Base-by-base conservation (phyloP, 1,140 invertebrate species). In the Schlechtendalia chinensis region DNA sequence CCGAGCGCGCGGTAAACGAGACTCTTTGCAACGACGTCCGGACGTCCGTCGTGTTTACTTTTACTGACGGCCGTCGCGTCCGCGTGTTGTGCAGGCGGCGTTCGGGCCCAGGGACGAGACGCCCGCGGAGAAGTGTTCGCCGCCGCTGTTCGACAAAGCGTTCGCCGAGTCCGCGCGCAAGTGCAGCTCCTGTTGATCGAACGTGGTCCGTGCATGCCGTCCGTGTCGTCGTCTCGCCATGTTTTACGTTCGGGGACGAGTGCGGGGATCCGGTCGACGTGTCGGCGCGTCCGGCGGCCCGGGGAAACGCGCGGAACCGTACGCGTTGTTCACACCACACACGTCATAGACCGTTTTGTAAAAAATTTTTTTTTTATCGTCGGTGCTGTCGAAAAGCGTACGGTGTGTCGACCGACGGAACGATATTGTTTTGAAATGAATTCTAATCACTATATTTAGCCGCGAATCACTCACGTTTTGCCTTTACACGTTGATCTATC, bases 61-160 rank as follows among this genome's bases (percentile, higher is more conserved):
- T n/a, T n/a, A n/a, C n/a, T n/a, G n/a, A 50, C 8, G 5, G 14
- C 47, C 12, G 14, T 6, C 11, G 8, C 11, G 1, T 50, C 1
- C 14, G 47, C 12, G 10, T 32, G 8, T 39, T 65, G 5, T 67
- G 0, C 19, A 79, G 75, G 75, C 58, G 47, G 58, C 75, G 6
- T 79, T 79, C 5, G 75, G 75, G 6, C 6, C 63, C 8, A 79
- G 22, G 61, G 75, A 79, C 10, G 75, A 79, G 14, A 59, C 72
- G n/a, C 54, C 72, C 0, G 45, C 54, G 8, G 75, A 79, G 22
- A 79, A 79, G 47, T 61, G 75, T 79, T 79, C 75, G 5, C 75
- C 75, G 5, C 75, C 75, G 10, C 56, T 79, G 17, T 79, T 79
- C 39, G 75, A 79, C 63, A 79, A 79, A 79, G 58, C 75, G 17